phyloP scores from a whole-genome alignment of 2,888 invertebrate species.

The Caenorhabditis zanzibari region DNA sequence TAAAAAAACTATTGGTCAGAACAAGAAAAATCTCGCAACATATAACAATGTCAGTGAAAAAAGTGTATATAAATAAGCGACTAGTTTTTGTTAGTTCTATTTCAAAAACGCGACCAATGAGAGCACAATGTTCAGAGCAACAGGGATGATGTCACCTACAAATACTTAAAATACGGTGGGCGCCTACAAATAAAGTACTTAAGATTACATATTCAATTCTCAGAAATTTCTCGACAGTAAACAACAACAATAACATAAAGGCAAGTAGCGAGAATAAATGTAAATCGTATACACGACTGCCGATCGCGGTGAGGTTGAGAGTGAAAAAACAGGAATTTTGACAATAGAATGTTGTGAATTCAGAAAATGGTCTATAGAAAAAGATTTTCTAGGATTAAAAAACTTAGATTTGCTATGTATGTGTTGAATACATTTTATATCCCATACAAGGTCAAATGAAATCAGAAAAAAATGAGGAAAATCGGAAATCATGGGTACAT shows the following conservation, averaged over 20 bases:
- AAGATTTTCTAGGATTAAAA: constrained; percentile 48
- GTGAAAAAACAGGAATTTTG: constrained; percentile 50
- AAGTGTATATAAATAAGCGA: constrained; percentile 29
- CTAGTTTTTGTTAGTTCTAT: constrained; percentile 11
- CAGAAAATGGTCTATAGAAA: constrained; percentile 23
- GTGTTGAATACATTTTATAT: constrained; percentile 14
- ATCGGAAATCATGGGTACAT: not conserved
- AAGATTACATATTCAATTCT: not conserved
- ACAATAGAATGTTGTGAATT: constrained; percentile 38
- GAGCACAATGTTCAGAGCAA: constrained; percentile 30
- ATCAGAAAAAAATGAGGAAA: constrained; percentile 35
- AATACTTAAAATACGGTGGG: not conserved
- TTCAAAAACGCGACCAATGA: constrained; percentile 17
- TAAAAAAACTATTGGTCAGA: not conserved
- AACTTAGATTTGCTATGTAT: constrained; percentile 10
- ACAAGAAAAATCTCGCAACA: not conserved
- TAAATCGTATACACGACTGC: constrained; percentile 10
- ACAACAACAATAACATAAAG: constrained; percentile 24
- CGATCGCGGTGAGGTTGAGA: constrained; percentile 12
- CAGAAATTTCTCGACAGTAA: not conserved
- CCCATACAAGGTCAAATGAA: constrained; percentile 33
- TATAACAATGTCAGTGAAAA: constrained; percentile 8
- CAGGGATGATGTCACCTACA: constrained; percentile 34
- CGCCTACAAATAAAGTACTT: not conserved
- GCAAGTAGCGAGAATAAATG: constrained; percentile 16